Evolutionary conservation across 2,797 vertebrate species (phyloP), one percentile per base, ranked within the genome.

Genomic region (Gymnoscopelus braueri): DNA sequence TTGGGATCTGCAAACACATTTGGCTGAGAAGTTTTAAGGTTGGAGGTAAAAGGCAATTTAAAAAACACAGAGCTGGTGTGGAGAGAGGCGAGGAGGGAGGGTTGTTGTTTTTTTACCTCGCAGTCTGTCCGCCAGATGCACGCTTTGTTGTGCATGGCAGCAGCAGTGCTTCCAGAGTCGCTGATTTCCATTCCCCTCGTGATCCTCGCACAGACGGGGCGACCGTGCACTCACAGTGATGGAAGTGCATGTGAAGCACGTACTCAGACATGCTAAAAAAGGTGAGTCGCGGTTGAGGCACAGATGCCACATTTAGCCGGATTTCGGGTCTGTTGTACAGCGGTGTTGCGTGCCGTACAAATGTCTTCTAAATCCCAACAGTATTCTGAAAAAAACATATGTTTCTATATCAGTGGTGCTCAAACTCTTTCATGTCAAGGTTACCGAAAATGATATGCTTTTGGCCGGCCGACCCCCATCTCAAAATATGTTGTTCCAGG

Each of bases 11-110:
- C 32, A 80, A 86, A 83, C 63, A 61, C 75, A 72, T 59, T 56
- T 48, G 72, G 54, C 62, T 62, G 63, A 66, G 57, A 81, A 78
- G 84, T 69, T 85, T 89, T 83, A 55, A 81, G 78, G 88, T 35
- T 35, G 32, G 5, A 0, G 32, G 6, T 35, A 76, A 78, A 72
- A 74, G 15, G 14, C 64, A 53, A 81, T 35, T 1, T 6, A 84
- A 86, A 75, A 71, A 80, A 79, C 59, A 72, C 51, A 35, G 58
- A 19, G 67, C 55, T 7, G 19, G 26, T 63, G 71, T 77, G 52
- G 72, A 63, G 70, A 62, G 70, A 67, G 68, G 13, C 12, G 59
- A 63, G 62, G 71, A 35, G 29, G 15, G 19, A 7, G 65, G 32
- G 32, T 5, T 32, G 29, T 32, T 32, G 60, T 44, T 15, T 67